Evolutionary conservation across 2,888 invertebrate species (phyloP), one percentile per base, ranked within the genome.

Genomic region (Phalera bucephala): DNA sequence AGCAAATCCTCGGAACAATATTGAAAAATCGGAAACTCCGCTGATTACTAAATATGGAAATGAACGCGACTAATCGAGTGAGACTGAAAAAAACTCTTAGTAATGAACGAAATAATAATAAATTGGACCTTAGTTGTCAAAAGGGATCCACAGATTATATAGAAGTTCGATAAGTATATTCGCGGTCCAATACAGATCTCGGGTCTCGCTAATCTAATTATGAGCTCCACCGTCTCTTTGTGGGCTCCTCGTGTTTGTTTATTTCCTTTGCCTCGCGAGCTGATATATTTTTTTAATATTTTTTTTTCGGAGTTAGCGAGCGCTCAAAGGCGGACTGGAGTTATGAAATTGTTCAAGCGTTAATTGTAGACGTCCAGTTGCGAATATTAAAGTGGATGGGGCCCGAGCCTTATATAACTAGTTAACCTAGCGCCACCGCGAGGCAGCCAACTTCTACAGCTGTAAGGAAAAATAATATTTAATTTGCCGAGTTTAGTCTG

Each of bases 281-380:
- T 70, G 71, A 77, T 78, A 74, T 78, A 69, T 67, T 73, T 77
- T 73, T 78, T 79, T 76, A 73, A 43, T 46, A 40, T 44, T 76
- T 76, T 74, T 73, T 73, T 71, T 70, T 61, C 60, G 52, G 72
- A 72, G 65, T 66, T 67, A 64, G 62, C 46, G 63, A 55, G 56
- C 67, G 76, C 81, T 87, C 87, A 87, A 88, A 88, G 86, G 82
- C 84, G 72, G 71, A 74, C 61, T 62, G 67, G 80, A 87, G 88
- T 88, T 88, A 83, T 87, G 83, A 85, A 85, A 85, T 87, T 83
- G 87, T 88, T 88, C 61, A 67, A 86, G 85, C 88, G 87, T 86
- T 84, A 85, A 86, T 84, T 85, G 85, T 82, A 84, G 85, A 84
- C 80, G 87, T 71, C 87, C 87, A 78, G 80, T 72, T 72, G 81